Evolutionary conservation across 2,113 vertebrate genomes (phyloP), one percentile per base, ranked within the genome.

Genomic region (Neolamprologus hecqui): DNA sequence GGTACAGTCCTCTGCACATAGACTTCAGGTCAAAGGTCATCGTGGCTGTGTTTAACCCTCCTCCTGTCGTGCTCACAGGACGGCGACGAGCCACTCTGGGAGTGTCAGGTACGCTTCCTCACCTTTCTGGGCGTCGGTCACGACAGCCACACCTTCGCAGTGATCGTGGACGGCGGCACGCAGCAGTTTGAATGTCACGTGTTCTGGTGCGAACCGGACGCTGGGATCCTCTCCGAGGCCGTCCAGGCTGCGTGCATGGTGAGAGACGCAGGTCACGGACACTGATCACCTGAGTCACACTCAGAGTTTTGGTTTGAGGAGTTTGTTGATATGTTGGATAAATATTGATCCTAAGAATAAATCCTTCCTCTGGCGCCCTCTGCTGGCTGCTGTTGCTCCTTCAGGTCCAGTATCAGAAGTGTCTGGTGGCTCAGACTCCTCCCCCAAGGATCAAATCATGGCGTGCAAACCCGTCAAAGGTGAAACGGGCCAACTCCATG

Each of bases 161-260:
- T 99, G 94, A 99, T 99, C 55, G 97, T 98, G 86, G 99, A 99
- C 6, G 96, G 97, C 0, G 98, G 98, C 58, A 97, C 97, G 54
- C 98, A 98, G 93, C 97, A 94, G 45, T 99, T 99, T 3, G 98
- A 99, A 93, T 98, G 98, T 89, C 99, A 99, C 0, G 97, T 99
- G 3, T 99, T 99, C 93, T 99, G 98, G 98, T 99, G 98, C 4
- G 97, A 99, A 28, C 99, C 98, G 0, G 97, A 99, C 1, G 98
- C 98, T 1, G 98, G 97, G 9, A 96, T 96, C 1, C 94, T 99
- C 26, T 99, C 98, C 0, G 99, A 99, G 94, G 98, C 99, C 0
- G 97, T 99, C 10, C 99, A 99, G 94, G 98, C 98, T 1, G 98
- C 99, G 2, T 99, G 99, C 85, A 99, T 99, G 99, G 99, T 99